Conservation (phyloP, 2,888 invertebrate genomes). For the Polylopha cassiicola region DNA sequence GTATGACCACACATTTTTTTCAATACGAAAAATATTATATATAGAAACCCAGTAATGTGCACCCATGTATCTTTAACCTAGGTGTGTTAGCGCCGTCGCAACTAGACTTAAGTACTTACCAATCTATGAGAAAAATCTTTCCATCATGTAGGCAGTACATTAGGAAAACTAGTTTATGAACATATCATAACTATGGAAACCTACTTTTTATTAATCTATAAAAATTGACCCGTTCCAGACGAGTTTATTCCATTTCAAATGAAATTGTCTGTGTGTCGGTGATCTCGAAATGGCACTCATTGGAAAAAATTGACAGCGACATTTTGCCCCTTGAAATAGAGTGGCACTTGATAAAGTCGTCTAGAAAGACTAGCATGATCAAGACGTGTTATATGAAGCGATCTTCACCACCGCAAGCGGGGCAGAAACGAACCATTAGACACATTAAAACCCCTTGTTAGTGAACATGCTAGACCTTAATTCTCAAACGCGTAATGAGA, state of each 20-base stretch:
- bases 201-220: neutral
- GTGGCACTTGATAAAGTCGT: conserved; percentile 9
- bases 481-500: conserved; percentile 11
- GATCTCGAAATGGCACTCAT: conserved; percentile 6
- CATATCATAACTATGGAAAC: too few species aligned
- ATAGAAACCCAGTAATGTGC: too few species aligned
- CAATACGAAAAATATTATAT: too few species aligned
- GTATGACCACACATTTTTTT: too few species aligned
- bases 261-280: conserved; percentile 6
- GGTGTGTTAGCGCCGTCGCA: too few species aligned
- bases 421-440: conserved; percentile 8
- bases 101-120: too few species aligned
- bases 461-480: conserved; percentile 16
- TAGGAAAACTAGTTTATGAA: too few species aligned
- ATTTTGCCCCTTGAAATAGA: conserved; percentile 5
- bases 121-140: too few species aligned
- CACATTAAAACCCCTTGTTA: conserved; percentile 3
- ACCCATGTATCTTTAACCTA: too few species aligned
- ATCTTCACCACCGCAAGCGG: neutral
- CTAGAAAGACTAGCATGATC: conserved; percentile 1
- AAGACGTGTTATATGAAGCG: neutral
- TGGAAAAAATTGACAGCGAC: conserved; percentile 1
- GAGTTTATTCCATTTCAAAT: neutral
- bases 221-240: neutral
- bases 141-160: too few species aligned